phyloP scores from a whole-genome alignment of 2,797 vertebrate species.

The Coregonus sp. region DNA sequence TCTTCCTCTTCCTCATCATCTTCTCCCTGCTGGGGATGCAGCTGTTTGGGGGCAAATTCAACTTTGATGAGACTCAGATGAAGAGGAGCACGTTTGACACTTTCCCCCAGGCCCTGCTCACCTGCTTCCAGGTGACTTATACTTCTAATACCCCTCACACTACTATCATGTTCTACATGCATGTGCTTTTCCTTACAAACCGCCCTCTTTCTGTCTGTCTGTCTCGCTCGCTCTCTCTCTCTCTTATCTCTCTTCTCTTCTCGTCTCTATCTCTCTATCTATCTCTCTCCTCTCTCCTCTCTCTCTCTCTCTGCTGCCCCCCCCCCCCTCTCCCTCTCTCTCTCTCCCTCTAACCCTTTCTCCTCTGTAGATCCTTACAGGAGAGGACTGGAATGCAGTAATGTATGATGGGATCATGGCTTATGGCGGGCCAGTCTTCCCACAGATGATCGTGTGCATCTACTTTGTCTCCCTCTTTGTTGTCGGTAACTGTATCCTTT shows the following conservation, averaged over 20 bases:
- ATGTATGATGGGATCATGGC: conserved; percentile 98
- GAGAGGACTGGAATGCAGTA: conserved; percentile 96
- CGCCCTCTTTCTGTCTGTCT: not conserved
- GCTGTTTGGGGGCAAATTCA: conserved; percentile 95
- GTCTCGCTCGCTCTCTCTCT: not conserved
- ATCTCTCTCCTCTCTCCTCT: too few relatives aligned
- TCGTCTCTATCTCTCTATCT: too few relatives aligned
- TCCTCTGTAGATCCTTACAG: conserved; percentile 86
- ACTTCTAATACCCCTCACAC: not conserved
- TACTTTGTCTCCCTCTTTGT: conserved; percentile 98
- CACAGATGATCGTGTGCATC: conserved; percentile 94
- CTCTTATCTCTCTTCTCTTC: not conserved
- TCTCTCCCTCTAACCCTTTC: not conserved
- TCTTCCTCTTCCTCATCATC: conserved; percentile 99
- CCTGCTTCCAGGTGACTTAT: conserved; percentile 89
- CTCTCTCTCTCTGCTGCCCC: too few relatives aligned
- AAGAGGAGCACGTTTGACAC: conserved; percentile 95
- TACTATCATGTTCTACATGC: not conserved
- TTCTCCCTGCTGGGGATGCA: conserved; percentile 96
- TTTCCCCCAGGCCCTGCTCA: conserved; percentile 94
- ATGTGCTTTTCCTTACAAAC: not conserved
- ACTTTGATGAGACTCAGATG: conserved; percentile 95
- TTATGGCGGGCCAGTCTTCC: conserved; percentile 91
- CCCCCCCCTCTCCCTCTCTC: too few relatives aligned
- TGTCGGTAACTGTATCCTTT: conserved; percentile 94